Percentiles rank a stretch among this genome's conserved stretches.
Conservation (phyloP, 1,140 invertebrate species). For the Oncopeltus fasciatus region DNA sequence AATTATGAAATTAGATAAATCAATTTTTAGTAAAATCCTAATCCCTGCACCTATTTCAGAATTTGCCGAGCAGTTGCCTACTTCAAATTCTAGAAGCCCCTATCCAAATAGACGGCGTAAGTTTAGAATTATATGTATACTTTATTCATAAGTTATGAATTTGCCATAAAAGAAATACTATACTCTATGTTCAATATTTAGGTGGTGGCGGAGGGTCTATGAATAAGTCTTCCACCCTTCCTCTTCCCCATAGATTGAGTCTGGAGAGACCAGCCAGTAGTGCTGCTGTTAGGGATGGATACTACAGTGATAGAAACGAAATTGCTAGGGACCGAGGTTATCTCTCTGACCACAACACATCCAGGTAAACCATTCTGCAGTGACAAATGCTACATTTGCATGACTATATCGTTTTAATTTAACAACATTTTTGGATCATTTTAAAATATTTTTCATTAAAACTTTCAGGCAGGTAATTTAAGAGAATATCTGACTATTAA, state of each 20-base stretch:
- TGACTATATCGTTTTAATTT: too few relatives aligned
- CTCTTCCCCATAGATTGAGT: conserved; percentile 43
- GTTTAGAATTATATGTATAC: too few relatives aligned
- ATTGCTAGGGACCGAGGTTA: conserved; percentile 62
- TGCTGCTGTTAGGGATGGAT: conserved; percentile 52
- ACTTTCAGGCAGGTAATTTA: too few relatives aligned
- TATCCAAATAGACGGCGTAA: conserved; percentile 67
- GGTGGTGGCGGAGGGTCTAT: conserved; percentile 29
- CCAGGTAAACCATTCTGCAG: conserved; percentile 22
- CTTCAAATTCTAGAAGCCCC: conserved; percentile 65
- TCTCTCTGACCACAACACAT: conserved; percentile 67
- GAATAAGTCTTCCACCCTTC: conserved; percentile 58
- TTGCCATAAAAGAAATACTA: too few relatives aligned
- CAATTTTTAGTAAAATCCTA: too few relatives aligned
- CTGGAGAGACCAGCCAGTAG: conserved; percentile 33
- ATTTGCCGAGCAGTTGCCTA: conserved; percentile 69
- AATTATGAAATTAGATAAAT: too few relatives aligned
- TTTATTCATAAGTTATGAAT: too few relatives aligned
- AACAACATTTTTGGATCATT: too few relatives aligned
- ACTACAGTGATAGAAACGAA: conserved; percentile 75
- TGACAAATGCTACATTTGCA: too few relatives aligned
- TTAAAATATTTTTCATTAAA: too few relatives aligned
- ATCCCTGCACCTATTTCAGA: conserved; percentile 44
- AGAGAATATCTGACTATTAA: too few relatives aligned
- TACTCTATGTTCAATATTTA: too few relatives aligned